Percentiles rank a stretch among this genome's conserved stretches.
Conservation (phyloP, 2,113 vertebrate species). For the Gnathochromis pfefferi region DNA sequence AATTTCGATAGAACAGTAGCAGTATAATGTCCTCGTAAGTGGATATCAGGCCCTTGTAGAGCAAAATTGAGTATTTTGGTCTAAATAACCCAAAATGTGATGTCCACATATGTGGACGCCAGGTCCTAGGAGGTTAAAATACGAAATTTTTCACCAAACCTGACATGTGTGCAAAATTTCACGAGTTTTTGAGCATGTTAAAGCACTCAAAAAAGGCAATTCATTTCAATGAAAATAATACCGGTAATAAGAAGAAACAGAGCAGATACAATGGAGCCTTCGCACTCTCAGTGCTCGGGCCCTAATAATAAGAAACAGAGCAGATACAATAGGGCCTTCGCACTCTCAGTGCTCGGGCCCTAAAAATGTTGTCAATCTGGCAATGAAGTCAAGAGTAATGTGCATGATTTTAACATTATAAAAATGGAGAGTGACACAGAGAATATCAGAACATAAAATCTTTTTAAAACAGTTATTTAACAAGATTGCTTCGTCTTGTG, state of each 20-base stretch:
- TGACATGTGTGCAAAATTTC: neutral
- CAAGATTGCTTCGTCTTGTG: neutral
- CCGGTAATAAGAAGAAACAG: too few relatives aligned
- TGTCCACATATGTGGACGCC: too few relatives aligned
- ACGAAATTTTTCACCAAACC: neutral
- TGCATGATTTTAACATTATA: neutral
- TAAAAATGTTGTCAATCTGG: neutral
- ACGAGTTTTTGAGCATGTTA: neutral
- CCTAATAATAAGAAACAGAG: neutral
- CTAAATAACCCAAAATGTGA: too few relatives aligned
- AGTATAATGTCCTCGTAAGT: too few relatives aligned
- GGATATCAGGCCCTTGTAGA: too few relatives aligned
- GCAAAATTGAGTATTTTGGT: too few relatives aligned
- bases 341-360: accelerated
- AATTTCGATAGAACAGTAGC: too few relatives aligned
- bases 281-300: accelerated
- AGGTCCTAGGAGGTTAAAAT: neutral
- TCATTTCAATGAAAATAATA: neutral
- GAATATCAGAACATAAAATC: neutral
- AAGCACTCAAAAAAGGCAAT: neutral
- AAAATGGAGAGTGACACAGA: neutral
- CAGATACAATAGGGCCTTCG: neutral
- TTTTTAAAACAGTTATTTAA: neutral
- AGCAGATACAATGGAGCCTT: neutral
- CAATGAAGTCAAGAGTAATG: neutral